Evolutionary conservation across 2,113 vertebrate genomes (phyloP), one percentile per base, ranked within the genome.

Genomic region (Cololabis saira): DNA sequence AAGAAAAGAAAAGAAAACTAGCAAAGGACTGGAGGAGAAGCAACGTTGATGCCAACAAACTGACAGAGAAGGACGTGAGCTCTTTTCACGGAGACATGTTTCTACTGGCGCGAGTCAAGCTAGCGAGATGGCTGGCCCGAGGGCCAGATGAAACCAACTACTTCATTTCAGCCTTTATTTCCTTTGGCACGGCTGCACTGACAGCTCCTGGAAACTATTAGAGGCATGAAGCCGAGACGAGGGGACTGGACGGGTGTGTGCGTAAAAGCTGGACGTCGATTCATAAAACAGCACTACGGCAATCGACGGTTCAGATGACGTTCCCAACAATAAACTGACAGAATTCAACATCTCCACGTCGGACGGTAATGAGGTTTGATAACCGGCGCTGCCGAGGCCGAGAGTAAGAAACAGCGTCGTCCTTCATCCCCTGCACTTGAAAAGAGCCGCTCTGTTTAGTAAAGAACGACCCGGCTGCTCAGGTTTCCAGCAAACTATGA

Each of bases 181-280:
- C 71, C 65, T 86, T 84, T 87, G 81, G 82, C 81, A 64, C 50
- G n/a, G 73, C 50, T 62, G 65, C 4, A 66, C 59, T 72, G 78
- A 83, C 74, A 71, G 71, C 84, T 85, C 52, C 75, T 79, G 79
- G 81, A 87, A 89, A 89, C 80, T 76, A 85, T 79, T 71, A 78
- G 58, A 81, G 43, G 52, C 50, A 68, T 61, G 71, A n/a, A 79
- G 56, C 56, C 42, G 47, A 50, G 58, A 63, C 66, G 78, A 22
- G 48, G 50, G 43, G 63, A 71, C 24, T 55, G 4, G 45, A 14
- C 33, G 45, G 1, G 10, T 63, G 51, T 30, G 24, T 72, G 55
- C 68, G 45, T 49, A 60, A 71, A 78, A 47, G 3, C 68, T 4
- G 19, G 57, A 76, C 10, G 67, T 41, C 18, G 42, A 61, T 76